Conservation (phyloP, 92 coral and sea anemone genomes). For the Plumapathes pennacea region DNA sequence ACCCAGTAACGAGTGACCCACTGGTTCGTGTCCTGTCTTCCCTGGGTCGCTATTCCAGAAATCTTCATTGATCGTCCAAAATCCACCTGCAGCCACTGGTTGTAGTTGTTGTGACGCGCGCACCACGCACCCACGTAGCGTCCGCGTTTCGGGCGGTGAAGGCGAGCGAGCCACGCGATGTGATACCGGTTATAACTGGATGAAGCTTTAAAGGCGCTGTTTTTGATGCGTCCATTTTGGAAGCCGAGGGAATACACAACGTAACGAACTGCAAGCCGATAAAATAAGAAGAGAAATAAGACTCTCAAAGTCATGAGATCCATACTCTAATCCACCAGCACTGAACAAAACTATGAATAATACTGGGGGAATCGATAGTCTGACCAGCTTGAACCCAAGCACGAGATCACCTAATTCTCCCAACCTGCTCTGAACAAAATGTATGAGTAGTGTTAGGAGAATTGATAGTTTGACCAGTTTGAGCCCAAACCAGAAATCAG, state of each 20-base stretch:
- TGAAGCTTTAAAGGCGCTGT: conserved; percentile 41
- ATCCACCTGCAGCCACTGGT: conserved; percentile 67
- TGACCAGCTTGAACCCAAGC: too few species aligned
- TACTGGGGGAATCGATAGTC: too few species aligned
- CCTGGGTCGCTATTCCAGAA: conserved; percentile 52
- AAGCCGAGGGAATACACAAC: conserved; percentile 38
- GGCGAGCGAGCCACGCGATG: conserved; percentile 52
- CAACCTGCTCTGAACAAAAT: too few species aligned
- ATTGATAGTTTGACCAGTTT: too few species aligned
- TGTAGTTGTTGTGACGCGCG: conserved; percentile 45
- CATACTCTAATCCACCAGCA: too few species aligned
- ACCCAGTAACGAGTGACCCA: conserved; percentile 54
- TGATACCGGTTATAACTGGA: conserved; percentile 26
- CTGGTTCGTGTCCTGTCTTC: conserved; percentile 45
- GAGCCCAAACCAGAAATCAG: too few species aligned
- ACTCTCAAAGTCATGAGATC: neutral
- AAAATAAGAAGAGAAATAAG: neutral
- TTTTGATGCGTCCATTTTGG: conserved; percentile 42
- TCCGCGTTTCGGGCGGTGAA: conserved; percentile 49
- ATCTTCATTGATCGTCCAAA: conserved; percentile 48
- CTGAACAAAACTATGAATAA: too few species aligned
- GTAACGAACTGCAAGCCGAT: conserved; percentile 16
- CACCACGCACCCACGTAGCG: conserved; percentile 64
- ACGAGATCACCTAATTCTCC: too few species aligned
- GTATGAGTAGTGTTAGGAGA: too few species aligned